Evolutionary conservation across 2,797 vertebrate species (phyloP), one percentile per base, ranked within the genome.

Genomic region (Pangasius macronema): DNA sequence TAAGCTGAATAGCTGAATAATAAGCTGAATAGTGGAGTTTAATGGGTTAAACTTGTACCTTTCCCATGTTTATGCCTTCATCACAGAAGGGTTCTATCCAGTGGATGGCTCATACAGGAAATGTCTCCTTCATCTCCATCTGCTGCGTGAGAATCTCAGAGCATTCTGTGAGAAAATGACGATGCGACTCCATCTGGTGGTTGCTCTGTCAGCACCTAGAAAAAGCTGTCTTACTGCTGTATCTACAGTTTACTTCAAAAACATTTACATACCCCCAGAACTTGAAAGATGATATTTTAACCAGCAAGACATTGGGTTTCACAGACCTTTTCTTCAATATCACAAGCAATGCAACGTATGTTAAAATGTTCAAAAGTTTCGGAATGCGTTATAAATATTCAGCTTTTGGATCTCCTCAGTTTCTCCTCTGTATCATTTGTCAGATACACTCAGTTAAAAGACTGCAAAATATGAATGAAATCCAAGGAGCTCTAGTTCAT

Each of bases 151-250:
- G 36, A 46, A 42, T 20, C 55, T 39, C 55, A 0, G 30, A 79
- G 49, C 76, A n/a, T 49, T n/a, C 46, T 49, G 53, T 18, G 53
- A 30, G 76, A 57, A 55, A 55, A n/a, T 7, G 16, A 59, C 10
- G 14, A n/a, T 75, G n/a, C 7, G 14, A 20, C 53, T 18, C 30
- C 83, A 53, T 57, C 83, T 84, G 83, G 33, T 73, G 83, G 83
- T 20, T 55, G 36, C 20, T 42, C 24, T 67, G 24, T 42, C 36
- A 63, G 33, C 14, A 0, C 13, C 57, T 46, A 46, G 59, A 63
- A 63, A 73, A 18, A 39, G n/a, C n/a, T 3, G 22, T 5, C 24
- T 27, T 73, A 10, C 42, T 73, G n/a, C 49, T 55, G 49, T 36
- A 1, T 33, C 49, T 30, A 18, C 49, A 10, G 30, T 51, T 57